Evolutionary conservation across 2,888 invertebrate species (phyloP), one percentile per base, ranked within the genome.

Genomic region (Laothoe populi): DNA sequence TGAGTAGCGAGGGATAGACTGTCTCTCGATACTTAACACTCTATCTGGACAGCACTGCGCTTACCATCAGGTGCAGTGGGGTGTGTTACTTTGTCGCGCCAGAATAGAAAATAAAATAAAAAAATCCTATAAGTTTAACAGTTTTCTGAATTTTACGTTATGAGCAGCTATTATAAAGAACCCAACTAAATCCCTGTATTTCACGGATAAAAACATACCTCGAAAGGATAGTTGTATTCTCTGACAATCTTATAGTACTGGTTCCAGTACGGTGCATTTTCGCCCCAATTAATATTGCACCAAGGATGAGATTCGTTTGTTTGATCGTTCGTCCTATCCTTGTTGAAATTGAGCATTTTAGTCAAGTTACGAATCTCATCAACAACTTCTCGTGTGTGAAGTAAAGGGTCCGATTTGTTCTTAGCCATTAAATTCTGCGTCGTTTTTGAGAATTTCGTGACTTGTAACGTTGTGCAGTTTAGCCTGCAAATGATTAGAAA

Each of bases 191-290:
- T 69, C 8, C 11, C 7, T 4, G 11, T n/a, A n/a, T n/a, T n/a
- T n/a, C n/a, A n/a, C n/a, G n/a, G n/a, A n/a, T n/a, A n/a, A n/a
- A n/a, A n/a, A 44, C 19, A 44, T 19, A 92, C 93, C 85, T 89
- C 85, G 78, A 86, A 87, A 0, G 93, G 93, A 76, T 88, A 89
- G 8, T 71, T 82, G 61, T 84, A 91, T 61, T 92, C 88, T 48
- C 76, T 83, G 2, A 93, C 81, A 63, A 87, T 67, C 60, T 79
- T 85, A 63, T 90, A 93, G 65, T 89, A 92, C 68, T 92, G 88
- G 66, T 92, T 92, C 92, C 92, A 92, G 67, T 91, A 92, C 0
- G 92, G 92, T 0, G 92, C 92, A 62, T 92, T 86, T 0, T 87
- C 87, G 0, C 92, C 92, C 92, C 92, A 92, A 60, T 92, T 92